A percentile compares a stretch with the other conserved stretches of the same genome.
phyloP scores from a whole-genome alignment of 2,113 vertebrate genomes.

The Salvelinus fontinalis region DNA sequence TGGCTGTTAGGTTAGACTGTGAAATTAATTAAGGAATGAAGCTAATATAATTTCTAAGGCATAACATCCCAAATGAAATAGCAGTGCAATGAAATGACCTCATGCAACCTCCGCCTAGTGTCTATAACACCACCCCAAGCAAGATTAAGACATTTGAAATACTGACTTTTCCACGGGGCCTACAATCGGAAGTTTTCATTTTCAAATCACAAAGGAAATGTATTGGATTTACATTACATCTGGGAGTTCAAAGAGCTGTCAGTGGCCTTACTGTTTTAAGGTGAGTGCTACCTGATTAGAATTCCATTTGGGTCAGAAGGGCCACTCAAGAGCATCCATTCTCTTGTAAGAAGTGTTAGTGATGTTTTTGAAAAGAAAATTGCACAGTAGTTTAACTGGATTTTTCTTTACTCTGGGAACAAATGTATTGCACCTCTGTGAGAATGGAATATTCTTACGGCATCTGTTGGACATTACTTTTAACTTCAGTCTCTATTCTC shows the following conservation, averaged over 20 bases:
- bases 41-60: background rate
- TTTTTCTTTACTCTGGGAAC: too few relatives aligned
- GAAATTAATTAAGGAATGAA: background rate
- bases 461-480: too few relatives aligned
- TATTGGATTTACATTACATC: constrained; percentile 1
- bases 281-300: too few relatives aligned
- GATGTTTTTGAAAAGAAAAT: too few relatives aligned
- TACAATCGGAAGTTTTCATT: background rate
- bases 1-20: background rate
- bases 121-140: background rate
- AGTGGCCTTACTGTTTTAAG: too few relatives aligned
- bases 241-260: background rate
- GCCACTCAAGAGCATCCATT: too few relatives aligned
- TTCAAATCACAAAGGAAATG: background rate
- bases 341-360: too few relatives aligned
- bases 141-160: background rate
- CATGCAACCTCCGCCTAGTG: background rate
- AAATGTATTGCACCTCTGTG: too few relatives aligned
- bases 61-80: background rate
- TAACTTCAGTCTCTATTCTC: too few relatives aligned
- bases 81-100: background rate
- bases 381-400: too few relatives aligned
- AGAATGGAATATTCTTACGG: too few relatives aligned
- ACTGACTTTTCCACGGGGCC: background rate
- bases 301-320: too few relatives aligned